Evolutionary conservation across 1,140 invertebrate species (phyloP).

Genomic region (Leptinotarsa defecta): DNA sequence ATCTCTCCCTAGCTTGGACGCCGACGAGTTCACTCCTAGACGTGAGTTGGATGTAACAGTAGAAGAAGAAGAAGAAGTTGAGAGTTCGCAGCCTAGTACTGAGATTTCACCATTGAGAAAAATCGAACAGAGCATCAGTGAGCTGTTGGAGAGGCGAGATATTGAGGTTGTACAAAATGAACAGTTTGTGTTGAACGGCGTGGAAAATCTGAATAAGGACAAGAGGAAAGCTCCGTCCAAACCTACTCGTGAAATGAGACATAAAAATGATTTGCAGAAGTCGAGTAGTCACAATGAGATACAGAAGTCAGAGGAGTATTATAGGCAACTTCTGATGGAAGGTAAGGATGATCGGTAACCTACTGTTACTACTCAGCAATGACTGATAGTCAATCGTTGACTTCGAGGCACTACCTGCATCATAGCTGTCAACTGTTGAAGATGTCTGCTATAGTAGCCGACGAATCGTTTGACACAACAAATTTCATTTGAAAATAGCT

Average conservation of each 20-base stretch:
- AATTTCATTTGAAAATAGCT: no score
- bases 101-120: constrained; percentile 66
- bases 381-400: no score
- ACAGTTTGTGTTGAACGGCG: constrained; percentile 42
- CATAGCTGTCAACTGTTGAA: no score
- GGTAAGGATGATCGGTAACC: constrained; percentile 34
- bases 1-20: constrained; percentile 66
- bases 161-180: constrained; percentile 53
- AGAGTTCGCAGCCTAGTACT: constrained; percentile 59
- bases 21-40: constrained; percentile 59
- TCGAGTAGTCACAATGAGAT: constrained; percentile 65
- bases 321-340: constrained; percentile 59
- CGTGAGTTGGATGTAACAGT: constrained; percentile 61
- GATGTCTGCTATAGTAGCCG: no score
- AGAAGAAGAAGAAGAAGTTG: constrained; percentile 68
- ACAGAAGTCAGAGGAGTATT: constrained; percentile 60
- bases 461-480: no score
- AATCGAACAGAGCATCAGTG: constrained; percentile 70
- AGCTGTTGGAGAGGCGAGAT: constrained; percentile 61
- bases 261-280: constrained; percentile 64
- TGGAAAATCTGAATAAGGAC: constrained; percentile 40
- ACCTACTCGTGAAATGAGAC: constrained; percentile 56
- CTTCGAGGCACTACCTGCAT: no score
- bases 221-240: constrained; percentile 55
- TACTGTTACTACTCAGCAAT: no score